Base-by-base conservation (phyloP, 2,113 vertebrate genomes). In the Raja brachyura region DNA sequence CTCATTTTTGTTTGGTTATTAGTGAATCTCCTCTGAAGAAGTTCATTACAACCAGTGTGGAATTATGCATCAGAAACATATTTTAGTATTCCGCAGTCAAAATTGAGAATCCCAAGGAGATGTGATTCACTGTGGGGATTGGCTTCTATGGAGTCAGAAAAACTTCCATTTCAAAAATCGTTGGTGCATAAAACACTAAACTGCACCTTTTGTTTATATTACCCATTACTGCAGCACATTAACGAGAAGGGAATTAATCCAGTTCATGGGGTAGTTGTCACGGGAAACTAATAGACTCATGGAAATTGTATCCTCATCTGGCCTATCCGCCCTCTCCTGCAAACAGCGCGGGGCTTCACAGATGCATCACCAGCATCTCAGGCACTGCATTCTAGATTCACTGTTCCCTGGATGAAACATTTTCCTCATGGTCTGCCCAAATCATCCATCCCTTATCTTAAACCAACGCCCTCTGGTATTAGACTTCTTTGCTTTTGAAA, bases 1-100 rank as follows among this genome's bases (percentile, higher is more conserved):
- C 31, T 88, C n/a, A 48, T 61, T 86, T 88, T 85, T 18, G 5
- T 66, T 31, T n/a, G 13, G 31, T 63, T 88, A 66, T 88, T 88
- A 88, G 83, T 18, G 83, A 66, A 63, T 63, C 59, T 63, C 59
- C 83, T 88, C 59, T 88, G 83, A 88, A 88, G 59, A 33, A 88
- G 59, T 33, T 88, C 28, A 88, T 88, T 88, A n/a, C 28, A 31
- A 88, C 59, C 83, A 88, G 83, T 88, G 59, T 56, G 83, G 56
- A 48, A 63, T 63, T 16, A 31, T 88, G 13, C 63, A 63, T 88
- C 83, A 88, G 83, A 86, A 61, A 88, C 31, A 73, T 22, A 20
- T 73, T 7, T 88, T 63, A 86, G 2, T 31, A 63, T 88, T 63
- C 56, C 31, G 6, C 9, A 6, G 1, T 18, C n/a, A 31, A n/a